Evolutionary conservation across 1,140 invertebrate genomes (phyloP).

Genomic region (Bombus soroeensis): DNA sequence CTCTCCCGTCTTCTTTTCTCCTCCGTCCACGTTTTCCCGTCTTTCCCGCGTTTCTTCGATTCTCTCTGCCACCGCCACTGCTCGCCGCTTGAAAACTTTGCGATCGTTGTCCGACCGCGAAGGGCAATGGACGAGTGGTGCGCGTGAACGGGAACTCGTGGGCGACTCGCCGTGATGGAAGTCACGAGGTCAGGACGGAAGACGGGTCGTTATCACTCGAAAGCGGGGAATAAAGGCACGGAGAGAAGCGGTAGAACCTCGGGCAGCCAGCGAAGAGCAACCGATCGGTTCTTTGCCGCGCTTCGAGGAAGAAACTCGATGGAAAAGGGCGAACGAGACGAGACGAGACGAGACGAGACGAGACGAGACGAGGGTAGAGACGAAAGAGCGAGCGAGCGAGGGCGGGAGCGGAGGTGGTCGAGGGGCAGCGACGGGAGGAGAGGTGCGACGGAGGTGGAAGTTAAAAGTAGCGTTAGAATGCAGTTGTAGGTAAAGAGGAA

Average conservation of each 20-base stretch:
- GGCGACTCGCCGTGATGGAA: constrained; percentile 10
- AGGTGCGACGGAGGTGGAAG: constrained; percentile 17
- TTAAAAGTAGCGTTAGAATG: constrained; percentile 61
- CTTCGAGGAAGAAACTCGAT: constrained; percentile 40
- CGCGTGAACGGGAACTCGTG: not conserved
- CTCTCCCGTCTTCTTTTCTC: too few relatives aligned
- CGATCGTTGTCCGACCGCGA: too few relatives aligned
- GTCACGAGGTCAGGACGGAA: constrained; percentile 27
- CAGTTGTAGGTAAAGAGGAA: constrained; percentile 27
- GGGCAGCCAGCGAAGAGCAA: not conserved
- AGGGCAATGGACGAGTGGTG: too few relatives aligned
- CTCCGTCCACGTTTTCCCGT: too few relatives aligned
- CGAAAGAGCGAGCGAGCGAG: not conserved
- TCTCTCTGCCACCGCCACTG: too few relatives aligned
- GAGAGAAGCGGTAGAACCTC: not conserved
- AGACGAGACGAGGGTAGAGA: constrained; percentile 18
- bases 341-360: too few relatives aligned
- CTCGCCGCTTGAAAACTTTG: too few relatives aligned
- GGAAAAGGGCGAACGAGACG: not conserved
- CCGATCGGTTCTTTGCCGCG: not conserved
- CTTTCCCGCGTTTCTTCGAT: too few relatives aligned
- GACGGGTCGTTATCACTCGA: constrained; percentile 23
- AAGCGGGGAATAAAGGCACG: not conserved
- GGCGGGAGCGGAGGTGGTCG: not conserved
- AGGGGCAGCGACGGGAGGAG: not conserved